Conservation (phyloP, 1,140 invertebrate genomes). For the Micrasema minimum region DNA sequence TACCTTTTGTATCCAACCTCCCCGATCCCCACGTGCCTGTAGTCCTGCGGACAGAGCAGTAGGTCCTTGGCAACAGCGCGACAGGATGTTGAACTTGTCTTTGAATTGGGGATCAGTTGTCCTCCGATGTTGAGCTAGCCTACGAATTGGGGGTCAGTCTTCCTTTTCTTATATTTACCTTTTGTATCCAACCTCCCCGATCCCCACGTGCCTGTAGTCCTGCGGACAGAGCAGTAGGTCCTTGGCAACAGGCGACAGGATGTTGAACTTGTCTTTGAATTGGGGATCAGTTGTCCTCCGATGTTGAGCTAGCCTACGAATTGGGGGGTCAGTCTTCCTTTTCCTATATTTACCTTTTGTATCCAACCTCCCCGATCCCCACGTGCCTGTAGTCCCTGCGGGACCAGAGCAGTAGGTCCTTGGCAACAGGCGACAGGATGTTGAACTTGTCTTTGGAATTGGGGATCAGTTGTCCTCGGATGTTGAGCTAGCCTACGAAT, state of each 20-base stretch:
- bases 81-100: conserved; percentile 26
- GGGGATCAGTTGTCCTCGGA: too few species aligned
- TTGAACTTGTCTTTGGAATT: conserved; percentile 33
- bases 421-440: conserved; percentile 5
- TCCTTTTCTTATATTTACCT: too few species aligned
- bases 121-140: too few species aligned
- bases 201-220: conserved; percentile 30
- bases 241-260: conserved; percentile 4
- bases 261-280: conserved; percentile 31
- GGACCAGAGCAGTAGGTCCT: conserved; percentile 14
- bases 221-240: conserved; percentile 17
- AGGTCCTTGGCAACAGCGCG: conserved; percentile 21
- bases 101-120: too few species aligned
- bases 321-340: too few species aligned
- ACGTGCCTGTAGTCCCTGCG: conserved; percentile 29
- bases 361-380: conserved; percentile 25
- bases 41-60: conserved; percentile 15
- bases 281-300: not conserved
- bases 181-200: conserved; percentile 21
- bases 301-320: too few species aligned
- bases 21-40: conserved; percentile 29
- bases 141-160: too few species aligned
- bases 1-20: conserved; percentile 21
- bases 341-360: conserved; percentile 22
- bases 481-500: too few species aligned